Conservation (phyloP, 2,888 invertebrate species). For the Callosobruchus maculatus region DNA sequence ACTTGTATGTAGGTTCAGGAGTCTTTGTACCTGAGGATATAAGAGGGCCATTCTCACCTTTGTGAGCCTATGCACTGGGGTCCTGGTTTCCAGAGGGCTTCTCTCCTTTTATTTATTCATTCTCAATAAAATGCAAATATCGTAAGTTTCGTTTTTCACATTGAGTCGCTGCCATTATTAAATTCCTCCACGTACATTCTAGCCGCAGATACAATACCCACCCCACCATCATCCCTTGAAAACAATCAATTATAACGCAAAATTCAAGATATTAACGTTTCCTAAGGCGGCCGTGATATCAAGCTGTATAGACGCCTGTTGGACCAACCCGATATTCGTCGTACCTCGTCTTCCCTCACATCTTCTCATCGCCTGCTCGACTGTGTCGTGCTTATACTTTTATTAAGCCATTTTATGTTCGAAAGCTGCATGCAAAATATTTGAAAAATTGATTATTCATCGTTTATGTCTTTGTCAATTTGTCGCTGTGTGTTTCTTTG, state of each 20-base stretch:
- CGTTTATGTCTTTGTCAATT: slow-evolving; percentile 39
- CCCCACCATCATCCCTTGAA: neutral
- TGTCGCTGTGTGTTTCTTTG: slow-evolving; percentile 30
- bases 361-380: slow-evolving; percentile 21
- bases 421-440: slow-evolving; percentile 41
- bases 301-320: slow-evolving; percentile 9
- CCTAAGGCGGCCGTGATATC: slow-evolving; percentile 17
- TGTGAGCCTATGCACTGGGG: no score
- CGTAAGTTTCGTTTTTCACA: no score
- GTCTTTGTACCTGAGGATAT: no score
- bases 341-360: slow-evolving; percentile 1
- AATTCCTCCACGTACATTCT: neutral
- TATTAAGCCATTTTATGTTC: slow-evolving; percentile 44
- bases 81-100: no score
- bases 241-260: slow-evolving; percentile 14
- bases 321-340: slow-evolving; percentile 1
- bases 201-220: neutral
- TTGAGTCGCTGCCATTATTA: neutral
- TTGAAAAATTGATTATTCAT: slow-evolving; percentile 45
- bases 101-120: no score
- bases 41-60: no score
- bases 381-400: slow-evolving; percentile 40
- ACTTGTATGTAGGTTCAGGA: no score
- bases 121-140: no score
- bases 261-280: slow-evolving; percentile 16